Evolutionary conservation across 2,888 invertebrate genomes (phyloP), one percentile per base, ranked within the genome.

Genomic region (Cerastis rubricosa): DNA sequence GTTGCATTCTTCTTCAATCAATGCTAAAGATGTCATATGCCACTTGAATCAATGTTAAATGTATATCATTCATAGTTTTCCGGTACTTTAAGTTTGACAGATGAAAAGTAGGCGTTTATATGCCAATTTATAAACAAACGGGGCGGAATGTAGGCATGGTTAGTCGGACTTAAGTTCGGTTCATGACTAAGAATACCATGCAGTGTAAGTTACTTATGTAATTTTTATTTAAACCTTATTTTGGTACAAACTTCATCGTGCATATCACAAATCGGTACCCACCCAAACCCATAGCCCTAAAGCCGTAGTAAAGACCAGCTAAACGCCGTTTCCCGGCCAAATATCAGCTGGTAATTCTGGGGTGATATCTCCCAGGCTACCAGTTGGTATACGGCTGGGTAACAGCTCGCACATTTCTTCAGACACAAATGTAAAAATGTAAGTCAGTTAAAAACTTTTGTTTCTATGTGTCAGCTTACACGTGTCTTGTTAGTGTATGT

Each of bases 331-430:
- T 40, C 85, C 89, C 90, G 94, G 94, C 97, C 97, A 98, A 99
- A 99, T 99, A 99, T 99, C 99, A 99, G 99, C 99, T 99, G 99
- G 99, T 99, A 99, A 99, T 99, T 99, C 98, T 98, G 98, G 98
- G 98, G 97, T 97, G 92, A 57, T 72, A 93, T 95, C 94, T 96
- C 98, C 98, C 98, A 98, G 98, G 97, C 97, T 98, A 98, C 98
- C 98, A 97, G 97, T 98, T 98, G 98, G 98, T 99, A 98, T 98
- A 96, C 97, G 96, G 97, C 95, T 93, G 92, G 81, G 82, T 77
- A 0, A 81, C 89, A 90, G 92, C 74, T 69, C 84, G 68, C 85
- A 87, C 92, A 86, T 87, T 75, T 76, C 88, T 80, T 82, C 74
- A 86, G 85, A 83, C 91, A 93, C 92, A 2, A 35, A 94, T 93